phyloP scores from a whole-genome alignment of 2,888 invertebrate genomes.

The Dryobotodes eremita region DNA sequence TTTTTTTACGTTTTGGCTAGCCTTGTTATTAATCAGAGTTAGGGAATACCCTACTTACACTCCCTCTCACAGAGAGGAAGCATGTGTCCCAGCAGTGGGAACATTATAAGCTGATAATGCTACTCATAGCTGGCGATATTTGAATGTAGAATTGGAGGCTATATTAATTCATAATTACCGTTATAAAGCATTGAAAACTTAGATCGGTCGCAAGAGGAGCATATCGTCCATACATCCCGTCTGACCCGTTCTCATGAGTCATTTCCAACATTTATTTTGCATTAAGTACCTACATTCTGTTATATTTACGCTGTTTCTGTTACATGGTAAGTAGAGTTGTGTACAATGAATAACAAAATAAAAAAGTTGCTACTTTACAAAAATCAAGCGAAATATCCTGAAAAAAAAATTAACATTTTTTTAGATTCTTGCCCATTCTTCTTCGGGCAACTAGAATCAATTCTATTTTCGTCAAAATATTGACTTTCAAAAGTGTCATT shows the following conservation, averaged over 20 bases:
- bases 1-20: too few relatives aligned
- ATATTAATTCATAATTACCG: neutral
- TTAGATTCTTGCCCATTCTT: too few relatives aligned
- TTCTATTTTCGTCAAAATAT: too few relatives aligned
- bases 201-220: slow-evolving; percentile 51
- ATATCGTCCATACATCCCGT: slow-evolving; percentile 61
- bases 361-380: too few relatives aligned
- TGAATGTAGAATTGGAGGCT: neutral
- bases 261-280: slow-evolving; percentile 69
- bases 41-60: neutral
- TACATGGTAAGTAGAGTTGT: slow-evolving; percentile 21
- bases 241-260: slow-evolving; percentile 68
- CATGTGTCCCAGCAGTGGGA: neutral
- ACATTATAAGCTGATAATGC: neutral
- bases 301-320: slow-evolving; percentile 40
- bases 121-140: neutral
- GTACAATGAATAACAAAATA: too few relatives aligned
- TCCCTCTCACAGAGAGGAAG: neutral
- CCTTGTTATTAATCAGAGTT: too few relatives aligned
- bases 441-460: too few relatives aligned
- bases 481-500: too few relatives aligned
- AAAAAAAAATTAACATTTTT: too few relatives aligned
- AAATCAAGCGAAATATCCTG: too few relatives aligned
- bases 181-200: neutral
- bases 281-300: slow-evolving; percentile 57